Evolutionary conservation across 1,140 invertebrate genomes (phyloP).

Genomic region (Drosophila burlai): DNA sequence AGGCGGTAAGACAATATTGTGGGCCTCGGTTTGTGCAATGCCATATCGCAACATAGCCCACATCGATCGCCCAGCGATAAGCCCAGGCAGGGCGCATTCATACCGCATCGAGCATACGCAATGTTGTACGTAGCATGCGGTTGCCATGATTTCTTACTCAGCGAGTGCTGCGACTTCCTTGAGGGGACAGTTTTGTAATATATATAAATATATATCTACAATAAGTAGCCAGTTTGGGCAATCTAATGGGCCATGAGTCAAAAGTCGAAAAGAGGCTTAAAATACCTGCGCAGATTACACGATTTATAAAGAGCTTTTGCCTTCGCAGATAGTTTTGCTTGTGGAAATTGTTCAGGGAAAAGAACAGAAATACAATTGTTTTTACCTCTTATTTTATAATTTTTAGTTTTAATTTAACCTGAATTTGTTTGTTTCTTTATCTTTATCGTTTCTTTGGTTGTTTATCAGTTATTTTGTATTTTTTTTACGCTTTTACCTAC

Average conservation of each 20-base stretch:
- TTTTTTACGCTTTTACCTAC: not conserved
- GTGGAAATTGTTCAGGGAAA: not conserved
- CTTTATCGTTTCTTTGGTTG: not conserved
- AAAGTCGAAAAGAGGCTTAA: conserved; percentile 43
- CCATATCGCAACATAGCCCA: conserved; percentile 19
- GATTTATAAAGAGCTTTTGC: conserved; percentile 6
- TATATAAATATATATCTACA: not conserved
- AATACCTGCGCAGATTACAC: conserved; percentile 32
- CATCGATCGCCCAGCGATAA: conserved; percentile 60
- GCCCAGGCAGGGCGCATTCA: conserved; percentile 51
- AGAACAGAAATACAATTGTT: not conserved
- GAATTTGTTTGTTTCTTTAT: not conserved
- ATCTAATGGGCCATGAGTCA: conserved; percentile 18
- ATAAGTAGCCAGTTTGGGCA: conserved; percentile 10
- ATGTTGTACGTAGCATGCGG: conserved; percentile 39
- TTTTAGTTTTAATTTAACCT: no score
- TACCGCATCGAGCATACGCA: conserved; percentile 74
- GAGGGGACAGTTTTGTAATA: conserved; percentile 1
- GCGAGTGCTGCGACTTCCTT: conserved; percentile 17
- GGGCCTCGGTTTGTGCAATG: conserved; percentile 42
- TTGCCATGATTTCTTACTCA: conserved; percentile 34
- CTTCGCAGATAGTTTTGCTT: not conserved
- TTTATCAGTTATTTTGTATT: not conserved
- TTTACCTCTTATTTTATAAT: not conserved
- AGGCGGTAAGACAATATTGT: conserved; percentile 31